A percentile compares a stretch with the other conserved stretches of the same genome.
Conservation (phyloP, 2,113 vertebrate species). For the Triplophysa dalaica region DNA sequence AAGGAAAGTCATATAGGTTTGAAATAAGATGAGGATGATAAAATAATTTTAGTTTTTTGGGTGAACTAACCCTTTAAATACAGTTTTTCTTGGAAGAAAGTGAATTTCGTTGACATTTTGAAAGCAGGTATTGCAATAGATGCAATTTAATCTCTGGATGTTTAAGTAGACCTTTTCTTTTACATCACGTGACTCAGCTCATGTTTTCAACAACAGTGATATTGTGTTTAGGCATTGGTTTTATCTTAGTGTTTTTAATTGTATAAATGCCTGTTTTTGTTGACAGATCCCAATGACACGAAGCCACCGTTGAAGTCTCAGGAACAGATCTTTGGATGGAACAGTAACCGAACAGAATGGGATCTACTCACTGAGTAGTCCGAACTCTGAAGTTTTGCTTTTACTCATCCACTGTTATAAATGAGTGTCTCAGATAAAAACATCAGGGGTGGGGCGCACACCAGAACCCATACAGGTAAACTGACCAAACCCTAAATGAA, state of each 20-base stretch:
- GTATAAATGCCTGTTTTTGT: not conserved
- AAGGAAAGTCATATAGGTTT: too few relatives aligned
- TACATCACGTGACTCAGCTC: too few relatives aligned
- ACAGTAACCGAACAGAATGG: not conserved
- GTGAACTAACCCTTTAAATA: not conserved
- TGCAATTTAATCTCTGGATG: not conserved
- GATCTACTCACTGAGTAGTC: not conserved
- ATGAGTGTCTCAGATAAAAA: slow-evolving; percentile 72
- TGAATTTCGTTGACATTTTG: too few relatives aligned
- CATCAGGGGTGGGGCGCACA: slow-evolving; percentile 74
- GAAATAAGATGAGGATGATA: too few relatives aligned
- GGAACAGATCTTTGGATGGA: slow-evolving; percentile 1
- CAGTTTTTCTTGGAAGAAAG: not conserved
- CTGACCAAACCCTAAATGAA: not conserved
- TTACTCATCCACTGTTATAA: slow-evolving; percentile 68
- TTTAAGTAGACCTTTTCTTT: not conserved
- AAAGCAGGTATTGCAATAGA: too few relatives aligned
- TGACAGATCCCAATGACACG: slow-evolving; percentile 14
- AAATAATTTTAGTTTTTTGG: too few relatives aligned
- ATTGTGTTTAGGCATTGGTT: not conserved
- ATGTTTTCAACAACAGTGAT: not conserved
- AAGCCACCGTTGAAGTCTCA: slow-evolving; percentile 26
- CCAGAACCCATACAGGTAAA: slow-evolving; percentile 78
- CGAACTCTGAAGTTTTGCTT: slow-evolving; percentile 53
- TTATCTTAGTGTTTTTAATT: slow-evolving; percentile 3